Evolutionary conservation across 2,888 invertebrate genomes (phyloP).

Genomic region (Macrosoma leucophasiata): DNA sequence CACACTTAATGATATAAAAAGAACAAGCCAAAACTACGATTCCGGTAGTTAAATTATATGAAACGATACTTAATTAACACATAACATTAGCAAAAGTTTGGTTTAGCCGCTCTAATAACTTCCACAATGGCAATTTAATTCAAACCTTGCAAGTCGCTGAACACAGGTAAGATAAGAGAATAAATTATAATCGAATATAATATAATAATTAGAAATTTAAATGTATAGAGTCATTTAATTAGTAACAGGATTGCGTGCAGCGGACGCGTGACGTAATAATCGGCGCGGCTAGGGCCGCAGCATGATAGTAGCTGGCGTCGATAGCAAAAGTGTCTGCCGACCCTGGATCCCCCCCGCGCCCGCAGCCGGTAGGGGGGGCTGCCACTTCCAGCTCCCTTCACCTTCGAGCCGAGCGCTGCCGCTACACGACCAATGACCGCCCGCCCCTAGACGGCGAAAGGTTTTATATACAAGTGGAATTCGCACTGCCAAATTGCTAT

Average conservation of each 20-base stretch:
- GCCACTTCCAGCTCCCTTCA: conserved; percentile 67
- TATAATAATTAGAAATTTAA: no score
- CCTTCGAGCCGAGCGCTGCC: conserved; percentile 32
- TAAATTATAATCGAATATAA: no score
- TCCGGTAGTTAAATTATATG: no score
- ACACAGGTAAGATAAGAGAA: no score
- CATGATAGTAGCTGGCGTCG: conserved; percentile 53
- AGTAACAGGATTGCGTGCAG: conserved; percentile 9
- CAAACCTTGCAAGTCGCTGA: no score
- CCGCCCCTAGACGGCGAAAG: conserved; percentile 75
- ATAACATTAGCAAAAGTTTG: no score
- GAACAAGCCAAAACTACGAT: no score
- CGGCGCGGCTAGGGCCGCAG: conserved; percentile 43
- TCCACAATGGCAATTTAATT: no score
- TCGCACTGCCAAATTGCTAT: conserved; percentile 76
- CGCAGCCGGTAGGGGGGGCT: conserved; percentile 52
- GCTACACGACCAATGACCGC: conserved; percentile 64
- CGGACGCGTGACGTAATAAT: conserved; percentile 43
- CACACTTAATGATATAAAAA: no score
- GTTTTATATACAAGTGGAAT: conserved; percentile 79
- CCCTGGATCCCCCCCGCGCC: conserved; percentile 61
- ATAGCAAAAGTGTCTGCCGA: conserved; percentile 73
- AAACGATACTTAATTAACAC: no score
- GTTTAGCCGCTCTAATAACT: no score
- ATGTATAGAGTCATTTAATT: conserved; percentile 13